These are phyloP conservation scores for Neosilurus mollespiculum DNA, from an alignment of 2,797 vertebrate genomes.

Conservation along the genomic window DNA sequence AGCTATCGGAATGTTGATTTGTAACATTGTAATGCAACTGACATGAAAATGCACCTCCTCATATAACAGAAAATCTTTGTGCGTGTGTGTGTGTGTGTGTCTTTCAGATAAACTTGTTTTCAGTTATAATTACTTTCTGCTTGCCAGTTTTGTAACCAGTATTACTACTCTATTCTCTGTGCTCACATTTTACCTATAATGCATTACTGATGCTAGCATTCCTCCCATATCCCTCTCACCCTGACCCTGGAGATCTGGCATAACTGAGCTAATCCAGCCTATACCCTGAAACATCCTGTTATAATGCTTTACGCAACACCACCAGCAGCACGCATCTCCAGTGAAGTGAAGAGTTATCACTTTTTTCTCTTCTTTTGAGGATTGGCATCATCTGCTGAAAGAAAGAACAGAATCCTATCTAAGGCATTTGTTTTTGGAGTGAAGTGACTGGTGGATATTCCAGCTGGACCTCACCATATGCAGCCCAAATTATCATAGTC, in stretches of 20 bases:
- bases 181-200: constrained; percentile 22
- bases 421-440: constrained; percentile 38
- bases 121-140: background rate
- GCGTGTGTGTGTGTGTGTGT: background rate
- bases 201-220: background rate
- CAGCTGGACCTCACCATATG: constrained; percentile 42
- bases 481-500: constrained; percentile 46
- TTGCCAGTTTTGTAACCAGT: background rate
- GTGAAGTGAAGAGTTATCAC: background rate
- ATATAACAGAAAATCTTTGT: background rate
- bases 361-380: background rate
- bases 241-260: background rate
- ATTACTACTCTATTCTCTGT: background rate
- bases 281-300: constrained; percentile 5
- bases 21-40: constrained; percentile 14
- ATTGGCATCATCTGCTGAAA: constrained; percentile 1
- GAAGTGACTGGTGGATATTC: constrained; percentile 24
- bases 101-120: background rate
- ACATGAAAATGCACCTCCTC: background rate
- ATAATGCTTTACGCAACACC: constrained; percentile 10
- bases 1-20: constrained; percentile 24
- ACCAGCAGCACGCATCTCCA: background rate
- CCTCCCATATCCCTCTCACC: background rate
- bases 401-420: constrained; percentile 34
- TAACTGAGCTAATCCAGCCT: background rate